Percentiles rank a stretch among this genome's conserved stretches.
Conservation (phyloP, 2,888 invertebrate species). For the Ormyrus thymus region DNA sequence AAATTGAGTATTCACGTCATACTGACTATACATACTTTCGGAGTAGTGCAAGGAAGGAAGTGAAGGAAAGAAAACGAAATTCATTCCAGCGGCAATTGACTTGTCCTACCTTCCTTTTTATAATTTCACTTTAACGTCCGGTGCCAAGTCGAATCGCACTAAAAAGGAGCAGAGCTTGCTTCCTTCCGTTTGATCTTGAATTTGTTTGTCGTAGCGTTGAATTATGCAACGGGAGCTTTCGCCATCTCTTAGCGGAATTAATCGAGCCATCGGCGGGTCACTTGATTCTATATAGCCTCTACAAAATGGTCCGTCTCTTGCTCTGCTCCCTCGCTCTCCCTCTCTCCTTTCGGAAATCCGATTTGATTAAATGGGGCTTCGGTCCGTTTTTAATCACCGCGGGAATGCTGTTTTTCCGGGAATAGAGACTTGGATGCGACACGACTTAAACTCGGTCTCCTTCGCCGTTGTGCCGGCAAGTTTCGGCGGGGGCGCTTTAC, state of each 20-base stretch:
- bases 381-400: slow-evolving; percentile 22
- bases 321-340: slow-evolving; percentile 10
- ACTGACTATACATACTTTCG: not conserved
- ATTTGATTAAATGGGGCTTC: slow-evolving; percentile 21
- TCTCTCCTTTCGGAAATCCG: slow-evolving; percentile 13
- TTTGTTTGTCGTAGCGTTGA: slow-evolving; percentile 2
- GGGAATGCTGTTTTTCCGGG: not conserved
- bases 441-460: slow-evolving; percentile 7
- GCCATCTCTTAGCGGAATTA: slow-evolving; percentile 17
- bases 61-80: slow-evolving; percentile 26
- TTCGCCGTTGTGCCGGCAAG: slow-evolving; percentile 19
- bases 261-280: slow-evolving; percentile 8
- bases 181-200: slow-evolving; percentile 13
- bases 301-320: not conserved
- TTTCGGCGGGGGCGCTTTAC: slow-evolving; percentile 28
- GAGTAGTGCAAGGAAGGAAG: not conserved
- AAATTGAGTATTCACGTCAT: too few relatives aligned
- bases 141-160: slow-evolving; percentile 22
- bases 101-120: not conserved
- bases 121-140: not conserved
- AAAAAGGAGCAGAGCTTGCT: not conserved
- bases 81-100: slow-evolving; percentile 23
- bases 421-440: too few relatives aligned
- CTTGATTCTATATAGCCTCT: not conserved
- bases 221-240: slow-evolving; percentile 26